These are phyloP conservation scores for Castor canadensis DNA, from an alignment of 2,113 vertebrate genomes.

Conservation along the genomic window DNA sequence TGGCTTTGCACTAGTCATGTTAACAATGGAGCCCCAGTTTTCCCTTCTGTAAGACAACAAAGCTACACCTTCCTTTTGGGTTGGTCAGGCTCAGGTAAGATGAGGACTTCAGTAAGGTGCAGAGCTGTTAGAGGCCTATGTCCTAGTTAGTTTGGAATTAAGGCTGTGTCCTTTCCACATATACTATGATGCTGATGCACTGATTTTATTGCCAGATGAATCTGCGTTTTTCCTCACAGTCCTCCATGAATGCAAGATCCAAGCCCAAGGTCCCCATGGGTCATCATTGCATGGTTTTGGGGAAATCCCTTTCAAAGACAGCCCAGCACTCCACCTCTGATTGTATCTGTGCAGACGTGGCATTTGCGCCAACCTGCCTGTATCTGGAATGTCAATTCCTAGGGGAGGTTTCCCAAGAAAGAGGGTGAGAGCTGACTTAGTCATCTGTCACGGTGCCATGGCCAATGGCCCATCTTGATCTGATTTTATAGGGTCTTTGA, in stretches of 20 bases:
- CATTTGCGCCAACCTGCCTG: conserved; percentile 22
- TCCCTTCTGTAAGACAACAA: not conserved
- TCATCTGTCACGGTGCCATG: not conserved
- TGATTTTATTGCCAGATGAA: not conserved
- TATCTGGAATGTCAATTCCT: conserved; percentile 45
- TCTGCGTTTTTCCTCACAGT: not conserved
- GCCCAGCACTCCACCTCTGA: not conserved
- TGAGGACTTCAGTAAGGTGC: accelerated
- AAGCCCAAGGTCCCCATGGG: not conserved
- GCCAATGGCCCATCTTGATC: conserved; percentile 23
- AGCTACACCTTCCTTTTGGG: accelerated
- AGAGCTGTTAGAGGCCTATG: accelerated
- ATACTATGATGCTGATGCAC: accelerated
- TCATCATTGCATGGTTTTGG: conserved; percentile 22
- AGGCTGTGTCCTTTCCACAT: accelerated
- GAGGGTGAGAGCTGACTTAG: conserved; percentile 10
- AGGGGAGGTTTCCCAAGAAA: conserved; percentile 11
- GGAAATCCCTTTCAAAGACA: conserved; percentile 26
- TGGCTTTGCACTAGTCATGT: accelerated
- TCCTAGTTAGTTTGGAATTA: accelerated
- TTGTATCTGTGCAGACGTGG: not conserved
- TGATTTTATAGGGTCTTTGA: conserved; percentile 34
- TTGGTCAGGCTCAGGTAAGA: not conserved
- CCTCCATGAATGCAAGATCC: not conserved
- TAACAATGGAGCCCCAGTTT: not conserved